A percentile compares a stretch with the other conserved stretches of the same genome.
phyloP scores from a whole-genome alignment of 2,113 vertebrate species.

The Willisornis vidua region DNA sequence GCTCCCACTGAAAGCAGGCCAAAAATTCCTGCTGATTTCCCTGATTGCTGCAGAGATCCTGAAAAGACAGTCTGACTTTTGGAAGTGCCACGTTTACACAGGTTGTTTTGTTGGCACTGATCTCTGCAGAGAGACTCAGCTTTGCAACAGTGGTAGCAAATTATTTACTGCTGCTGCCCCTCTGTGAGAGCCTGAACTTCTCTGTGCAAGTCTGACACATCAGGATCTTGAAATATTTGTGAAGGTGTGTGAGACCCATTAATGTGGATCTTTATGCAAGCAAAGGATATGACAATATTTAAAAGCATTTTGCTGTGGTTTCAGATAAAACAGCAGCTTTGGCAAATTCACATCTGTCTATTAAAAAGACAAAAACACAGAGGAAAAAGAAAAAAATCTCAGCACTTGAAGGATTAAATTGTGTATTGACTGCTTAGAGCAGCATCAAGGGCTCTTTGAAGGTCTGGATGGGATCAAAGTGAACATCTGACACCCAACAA shows the following conservation, averaged over 20 bases:
- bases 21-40: not conserved
- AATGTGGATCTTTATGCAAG: fast-evolving
- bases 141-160: not conserved
- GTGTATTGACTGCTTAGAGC: not conserved
- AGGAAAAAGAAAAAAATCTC: not conserved
- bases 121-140: not conserved
- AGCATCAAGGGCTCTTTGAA: not conserved
- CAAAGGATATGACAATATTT: not conserved
- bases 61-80: not conserved
- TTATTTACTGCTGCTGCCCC: not conserved
- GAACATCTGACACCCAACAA: not conserved
- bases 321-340: not conserved
- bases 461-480: not conserved
- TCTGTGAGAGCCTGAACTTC: not conserved
- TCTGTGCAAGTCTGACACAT: not conserved
- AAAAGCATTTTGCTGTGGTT: not conserved
- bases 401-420: not conserved
- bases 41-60: not conserved
- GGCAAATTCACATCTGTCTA: not conserved
- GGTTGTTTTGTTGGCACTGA: not conserved
- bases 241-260: not conserved
- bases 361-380: not conserved
- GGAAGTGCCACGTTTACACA: not conserved
- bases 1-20: not conserved
- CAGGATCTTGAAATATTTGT: not conserved